Evolutionary conservation across 2,113 vertebrate species (phyloP).

Genomic region (Podiceps cristatus): DNA sequence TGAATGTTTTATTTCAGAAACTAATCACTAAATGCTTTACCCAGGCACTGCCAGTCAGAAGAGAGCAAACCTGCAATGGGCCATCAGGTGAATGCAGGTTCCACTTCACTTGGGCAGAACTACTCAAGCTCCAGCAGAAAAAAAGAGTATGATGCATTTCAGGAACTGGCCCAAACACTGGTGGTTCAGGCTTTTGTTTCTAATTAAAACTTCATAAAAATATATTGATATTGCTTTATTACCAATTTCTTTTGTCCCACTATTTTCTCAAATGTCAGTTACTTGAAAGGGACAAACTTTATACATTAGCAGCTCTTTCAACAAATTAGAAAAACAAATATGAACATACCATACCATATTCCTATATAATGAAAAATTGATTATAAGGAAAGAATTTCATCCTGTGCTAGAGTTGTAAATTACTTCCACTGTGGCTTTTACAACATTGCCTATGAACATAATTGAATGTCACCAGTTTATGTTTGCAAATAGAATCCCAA

Average conservation of each 20-base stretch:
- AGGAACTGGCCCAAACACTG: neutral
- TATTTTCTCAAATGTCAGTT: constrained; percentile 62
- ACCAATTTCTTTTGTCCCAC: neutral
- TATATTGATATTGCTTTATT: constrained; percentile 6
- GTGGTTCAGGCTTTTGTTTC: neutral
- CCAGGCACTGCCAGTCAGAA: neutral
- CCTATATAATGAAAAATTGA: constrained; percentile 74
- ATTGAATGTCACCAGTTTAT: constrained; percentile 81
- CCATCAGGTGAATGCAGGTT: neutral
- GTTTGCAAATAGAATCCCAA: constrained; percentile 77
- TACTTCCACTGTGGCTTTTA: constrained; percentile 80
- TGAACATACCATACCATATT: constrained; percentile 56
- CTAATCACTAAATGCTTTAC: neutral
- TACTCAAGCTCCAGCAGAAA: neutral
- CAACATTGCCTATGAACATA: constrained; percentile 75
- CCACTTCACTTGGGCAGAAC: neutral
- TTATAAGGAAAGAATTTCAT: constrained; percentile 73
- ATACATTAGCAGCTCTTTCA: constrained; percentile 22
- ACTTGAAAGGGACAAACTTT: constrained; percentile 45
- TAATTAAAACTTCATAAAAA: constrained; percentile 44
- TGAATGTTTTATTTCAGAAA: neutral
- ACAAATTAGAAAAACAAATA: constrained; percentile 67
- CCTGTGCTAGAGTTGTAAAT: constrained; percentile 72
- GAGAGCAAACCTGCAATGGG: neutral
- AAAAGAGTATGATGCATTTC: neutral